These are phyloP conservation scores for Callimorpha dominula DNA, from an alignment of 2,888 invertebrate genomes.

Conservation along the genomic window DNA sequence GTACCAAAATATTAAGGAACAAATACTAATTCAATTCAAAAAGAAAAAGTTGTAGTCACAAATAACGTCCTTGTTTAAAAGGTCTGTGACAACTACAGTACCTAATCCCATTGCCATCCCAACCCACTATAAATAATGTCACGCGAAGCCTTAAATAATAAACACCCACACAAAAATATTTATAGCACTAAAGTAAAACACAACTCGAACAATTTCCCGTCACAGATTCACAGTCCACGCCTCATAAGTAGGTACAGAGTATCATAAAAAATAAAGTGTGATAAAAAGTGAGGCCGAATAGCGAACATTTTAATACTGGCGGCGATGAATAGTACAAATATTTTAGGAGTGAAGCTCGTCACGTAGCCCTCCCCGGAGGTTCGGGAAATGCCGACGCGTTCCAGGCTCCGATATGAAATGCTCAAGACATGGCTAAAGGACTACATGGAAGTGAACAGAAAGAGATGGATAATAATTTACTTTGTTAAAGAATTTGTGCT, in stretches of 20 bases:
- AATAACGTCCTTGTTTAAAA: not conserved
- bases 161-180: constrained; percentile 4
- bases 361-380: constrained; percentile 74
- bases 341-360: constrained; percentile 77
- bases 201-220: constrained; percentile 9
- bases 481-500: not conserved
- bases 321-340: constrained; percentile 82
- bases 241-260: constrained; percentile 25
- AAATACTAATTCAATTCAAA: not conserved
- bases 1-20: too few species aligned
- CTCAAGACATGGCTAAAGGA: constrained; percentile 50
- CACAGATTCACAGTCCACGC: constrained; percentile 20
- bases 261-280: constrained; percentile 53
- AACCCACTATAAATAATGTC: constrained; percentile 8
- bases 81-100: not conserved
- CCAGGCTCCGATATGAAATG: constrained; percentile 78
- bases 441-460: constrained; percentile 38
- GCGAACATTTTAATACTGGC: constrained; percentile 76
- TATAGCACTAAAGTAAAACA: constrained; percentile 15
- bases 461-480: not conserved
- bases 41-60: not conserved
- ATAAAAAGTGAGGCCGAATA: constrained; percentile 59
- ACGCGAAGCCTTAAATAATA: constrained; percentile 9
- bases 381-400: constrained; percentile 79
- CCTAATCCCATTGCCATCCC: constrained; percentile 2